Percentiles rank a stretch among this genome's conserved stretches.
Conservation (phyloP, 2,888 invertebrate species). For the Mythimna vitellina region DNA sequence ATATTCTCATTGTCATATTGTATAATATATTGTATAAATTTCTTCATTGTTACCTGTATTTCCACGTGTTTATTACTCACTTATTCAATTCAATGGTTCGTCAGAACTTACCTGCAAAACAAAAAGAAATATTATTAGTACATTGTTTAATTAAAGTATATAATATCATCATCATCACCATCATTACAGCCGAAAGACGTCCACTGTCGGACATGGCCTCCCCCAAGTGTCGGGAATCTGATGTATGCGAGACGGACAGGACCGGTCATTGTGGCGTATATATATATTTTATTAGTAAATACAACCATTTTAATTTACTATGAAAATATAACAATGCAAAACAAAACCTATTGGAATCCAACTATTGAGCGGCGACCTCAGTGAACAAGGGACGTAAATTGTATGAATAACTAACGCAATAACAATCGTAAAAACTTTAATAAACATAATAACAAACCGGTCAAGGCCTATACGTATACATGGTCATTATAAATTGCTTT, state of each 20-base stretch:
- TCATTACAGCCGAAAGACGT: no score
- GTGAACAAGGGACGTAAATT: constrained; percentile 29
- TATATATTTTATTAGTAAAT: neutral
- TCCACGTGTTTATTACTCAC: constrained; percentile 23
- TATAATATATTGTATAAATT: constrained; percentile 3
- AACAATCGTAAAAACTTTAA: constrained; percentile 32
- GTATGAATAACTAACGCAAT: constrained; percentile 42
- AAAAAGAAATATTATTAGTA: constrained; percentile 26
- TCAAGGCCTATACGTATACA: constrained; percentile 41
- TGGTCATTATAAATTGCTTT: constrained; percentile 16
- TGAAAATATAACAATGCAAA: constrained; percentile 1
- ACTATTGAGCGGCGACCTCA: constrained; percentile 34
- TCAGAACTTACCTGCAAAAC: constrained; percentile 54
- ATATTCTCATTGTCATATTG: neutral
- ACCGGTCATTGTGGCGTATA: neutral
- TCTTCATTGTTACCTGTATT: constrained; percentile 23
- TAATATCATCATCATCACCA: neutral
- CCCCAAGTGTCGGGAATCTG: no score
- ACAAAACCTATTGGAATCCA: constrained; percentile 1
- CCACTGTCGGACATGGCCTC: no score
- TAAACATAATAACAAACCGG: constrained; percentile 42
- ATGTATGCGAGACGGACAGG: no score
- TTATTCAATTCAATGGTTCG: constrained; percentile 5
- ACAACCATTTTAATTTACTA: neutral
- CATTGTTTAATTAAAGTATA: constrained; percentile 1